Evolutionary conservation across 1,140 invertebrate genomes (phyloP), one percentile per base, ranked within the genome.

Genomic region (Orussus abietinus): DNA sequence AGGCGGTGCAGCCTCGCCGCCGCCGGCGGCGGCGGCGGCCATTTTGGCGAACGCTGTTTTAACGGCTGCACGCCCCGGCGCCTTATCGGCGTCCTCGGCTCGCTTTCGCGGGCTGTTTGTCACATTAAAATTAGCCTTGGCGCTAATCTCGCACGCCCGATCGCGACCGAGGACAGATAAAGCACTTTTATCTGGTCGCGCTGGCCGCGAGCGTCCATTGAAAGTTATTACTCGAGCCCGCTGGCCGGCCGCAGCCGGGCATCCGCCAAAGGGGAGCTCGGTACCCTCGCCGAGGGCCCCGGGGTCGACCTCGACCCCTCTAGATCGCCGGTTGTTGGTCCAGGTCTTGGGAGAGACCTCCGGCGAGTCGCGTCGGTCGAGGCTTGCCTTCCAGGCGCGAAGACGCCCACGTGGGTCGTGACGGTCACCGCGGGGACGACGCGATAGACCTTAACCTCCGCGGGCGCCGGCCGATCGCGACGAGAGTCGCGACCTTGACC

Each of bases 91-190:
- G n/a, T 3, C n/a, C 2, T 19, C 5, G 21, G 7, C 6, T 17
- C 7, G 20, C 38, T 37, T 29, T 25, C 4, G 31, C 35, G 20
- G 29, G 31, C 42, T 57, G 42, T 57, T 55, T 58, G 46, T 45
- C 48, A 42, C 54, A 55, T 55, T 57, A 57, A 59, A 61, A 57
- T 59, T 55, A 56, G 53, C 49, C 52, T 25, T 49, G 44, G 46
- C 33, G 36, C 41, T 60, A 59, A 59, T 56, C 51, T 53, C 12
- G 37, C 25, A 13, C 26, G 33, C 19, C 14, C 42, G 45, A 57
- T 53, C 45, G 32, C 42, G 42, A 21, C 17, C 39, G 42, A 31
- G 21, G 37, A 39, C 25, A 47, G 39, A 55, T 55, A 51, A 53
- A 49, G 11, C 1, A 15, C 13, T 42, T 46, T 50, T 50, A 50